Evolutionary conservation across 2,888 invertebrate genomes (phyloP), one percentile per base, ranked within the genome.

Genomic region (Drosophila kambysellisi): DNA sequence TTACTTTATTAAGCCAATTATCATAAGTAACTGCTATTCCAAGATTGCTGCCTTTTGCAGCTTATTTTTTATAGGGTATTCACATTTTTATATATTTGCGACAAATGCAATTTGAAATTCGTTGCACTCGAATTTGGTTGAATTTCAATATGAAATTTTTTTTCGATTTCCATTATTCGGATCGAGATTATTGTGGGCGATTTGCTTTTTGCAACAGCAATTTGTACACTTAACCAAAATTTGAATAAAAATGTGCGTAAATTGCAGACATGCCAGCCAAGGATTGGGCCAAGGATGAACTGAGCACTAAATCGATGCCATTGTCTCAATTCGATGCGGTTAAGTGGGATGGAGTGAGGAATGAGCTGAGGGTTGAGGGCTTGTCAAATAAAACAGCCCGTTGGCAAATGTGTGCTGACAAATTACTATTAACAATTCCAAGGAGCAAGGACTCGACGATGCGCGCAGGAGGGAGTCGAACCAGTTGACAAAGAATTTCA

Each of bases 201-300:
- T 69, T 25, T 62, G 58, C 64, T 74, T 76, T 85, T 79, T 76
- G 81, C 70, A 60, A 79, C 81, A 79, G 83, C 73, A 72, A 75
- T 75, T 71, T 70, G 57, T 59, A 78, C 67, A 76, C 70, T 79
- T 67, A 48, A 74, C 65, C 69, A 50, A 76, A 87, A 88, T 88
- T 88, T 88, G 78, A 88, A 88, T 88, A 88, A 87, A 88, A 88
- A 87, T 81, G 74, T 81, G 65, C 70, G 78, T 88, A 88, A 88
- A 84, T 87, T 84, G 84, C 87, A 88, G 87, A 87, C 83, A 78
- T 84, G 63, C 68, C 29, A 35, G 64, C 58, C 61, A 73, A 70
- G 64, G 35, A 68, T 71, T 65, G 57, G 58, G 59, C 37, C 63
- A 61, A 64, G 69, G 46, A 63, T 71, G 48, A 60, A 58, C 66